Conservation (phyloP, 2,113 vertebrate genomes). For the Pseudorectes ferrugineus region DNA sequence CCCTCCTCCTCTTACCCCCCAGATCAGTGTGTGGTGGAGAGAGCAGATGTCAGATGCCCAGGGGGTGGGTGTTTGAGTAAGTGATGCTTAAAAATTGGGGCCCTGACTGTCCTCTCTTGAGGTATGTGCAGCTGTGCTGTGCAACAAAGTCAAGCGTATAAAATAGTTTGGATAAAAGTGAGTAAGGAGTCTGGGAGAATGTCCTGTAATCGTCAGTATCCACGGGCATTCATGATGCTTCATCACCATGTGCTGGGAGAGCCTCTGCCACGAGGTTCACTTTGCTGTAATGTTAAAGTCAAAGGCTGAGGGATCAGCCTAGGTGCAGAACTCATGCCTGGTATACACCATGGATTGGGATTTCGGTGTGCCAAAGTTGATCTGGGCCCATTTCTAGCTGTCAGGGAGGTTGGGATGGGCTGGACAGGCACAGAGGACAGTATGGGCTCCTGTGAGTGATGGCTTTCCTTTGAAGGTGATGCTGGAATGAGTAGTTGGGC, state of each 20-base stretch:
- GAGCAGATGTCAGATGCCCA: neutral
- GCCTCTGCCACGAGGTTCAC: neutral
- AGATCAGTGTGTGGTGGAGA: neutral
- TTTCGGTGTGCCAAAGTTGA: rapidly evolving
- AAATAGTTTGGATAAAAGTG: neutral
- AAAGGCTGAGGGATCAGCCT: neutral
- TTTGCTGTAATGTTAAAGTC: neutral
- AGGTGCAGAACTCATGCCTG: neutral
- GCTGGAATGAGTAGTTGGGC: neutral
- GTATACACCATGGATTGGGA: neutral
- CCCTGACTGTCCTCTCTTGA: neutral
- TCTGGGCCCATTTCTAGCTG: neutral
- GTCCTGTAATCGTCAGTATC: neutral
- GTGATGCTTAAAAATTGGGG: neutral
- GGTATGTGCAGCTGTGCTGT: neutral
- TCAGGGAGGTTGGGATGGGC: neutral
- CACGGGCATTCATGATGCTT: rapidly evolving
- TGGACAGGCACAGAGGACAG: neutral
- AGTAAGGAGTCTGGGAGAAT: neutral
- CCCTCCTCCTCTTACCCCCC: neutral
- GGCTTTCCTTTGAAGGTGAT: neutral
- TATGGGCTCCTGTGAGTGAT: neutral
- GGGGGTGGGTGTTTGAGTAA: neutral
- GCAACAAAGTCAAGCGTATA: neutral
- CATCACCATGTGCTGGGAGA: neutral